Conservation (phyloP, 1,140 invertebrate genomes). For the Oncopodura yosiiana region DNA sequence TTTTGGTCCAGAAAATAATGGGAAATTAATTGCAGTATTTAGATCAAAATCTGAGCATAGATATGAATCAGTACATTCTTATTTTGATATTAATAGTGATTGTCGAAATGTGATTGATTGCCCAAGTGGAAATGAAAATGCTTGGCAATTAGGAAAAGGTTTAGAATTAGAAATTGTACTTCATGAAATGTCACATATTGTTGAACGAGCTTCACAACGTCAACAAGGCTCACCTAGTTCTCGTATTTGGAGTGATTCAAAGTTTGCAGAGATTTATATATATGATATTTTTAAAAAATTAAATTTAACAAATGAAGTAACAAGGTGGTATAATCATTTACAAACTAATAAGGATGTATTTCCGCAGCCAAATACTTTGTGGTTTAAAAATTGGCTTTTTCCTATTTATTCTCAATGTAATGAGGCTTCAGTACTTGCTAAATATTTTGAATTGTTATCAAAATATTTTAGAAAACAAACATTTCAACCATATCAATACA, state of each 20-base stretch:
- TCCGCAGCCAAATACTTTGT: not conserved
- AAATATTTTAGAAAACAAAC: constrained; percentile 1
- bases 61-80: not conserved
- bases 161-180: not conserved
- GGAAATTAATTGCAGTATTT: not conserved
- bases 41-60: not conserved
- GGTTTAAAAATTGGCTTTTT: constrained; percentile 6
- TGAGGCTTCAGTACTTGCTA: not conserved
- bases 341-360: not conserved
- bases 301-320: not conserved
- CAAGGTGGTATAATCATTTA: not conserved
- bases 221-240: constrained; percentile 1
- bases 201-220: not conserved
- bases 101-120: constrained; percentile 2
- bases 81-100: not conserved
- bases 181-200: not conserved
- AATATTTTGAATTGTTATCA: not conserved
- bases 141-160: not conserved
- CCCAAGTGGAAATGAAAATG: not conserved
- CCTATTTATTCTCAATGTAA: constrained; percentile 1
- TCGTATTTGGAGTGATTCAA: not conserved
- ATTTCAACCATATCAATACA: not conserved
- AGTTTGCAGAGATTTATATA: constrained; percentile 1
- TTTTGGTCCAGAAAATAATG: constrained; percentile 6
- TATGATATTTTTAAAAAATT: constrained; percentile 2